Percentiles rank a stretch among this genome's conserved stretches.
Conservation (phyloP, 2,113 vertebrate species). For the Petaurus breviceps region DNA sequence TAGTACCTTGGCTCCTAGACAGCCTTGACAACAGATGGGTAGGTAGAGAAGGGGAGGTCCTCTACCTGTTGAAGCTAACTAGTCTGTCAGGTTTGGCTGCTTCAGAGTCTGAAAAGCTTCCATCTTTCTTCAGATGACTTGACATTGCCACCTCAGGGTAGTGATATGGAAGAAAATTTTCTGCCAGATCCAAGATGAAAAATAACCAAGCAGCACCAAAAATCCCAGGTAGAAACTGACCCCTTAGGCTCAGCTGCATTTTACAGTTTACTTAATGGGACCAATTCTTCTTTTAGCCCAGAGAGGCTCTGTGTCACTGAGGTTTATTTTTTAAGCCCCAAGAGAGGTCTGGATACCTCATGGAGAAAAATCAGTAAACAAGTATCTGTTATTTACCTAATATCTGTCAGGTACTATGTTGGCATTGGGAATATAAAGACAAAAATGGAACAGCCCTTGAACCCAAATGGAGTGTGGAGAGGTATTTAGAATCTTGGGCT, state of each 20-base stretch:
- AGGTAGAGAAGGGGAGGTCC: background rate
- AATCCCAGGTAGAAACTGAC: background rate
- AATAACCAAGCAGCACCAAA: accelerated
- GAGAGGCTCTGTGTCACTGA: background rate
- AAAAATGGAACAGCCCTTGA: background rate
- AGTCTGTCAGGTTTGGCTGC: background rate
- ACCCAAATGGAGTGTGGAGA: background rate
- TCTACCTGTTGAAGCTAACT: background rate
- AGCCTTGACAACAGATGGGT: accelerated
- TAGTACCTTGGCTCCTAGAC: background rate
- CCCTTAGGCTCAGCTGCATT: background rate
- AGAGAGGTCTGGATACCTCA: background rate
- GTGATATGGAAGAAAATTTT: background rate
- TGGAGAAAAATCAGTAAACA: background rate
- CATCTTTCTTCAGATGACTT: background rate
- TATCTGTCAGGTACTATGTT: background rate
- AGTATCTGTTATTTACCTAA: background rate
- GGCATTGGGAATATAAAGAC: background rate
- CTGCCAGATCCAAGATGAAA: background rate
- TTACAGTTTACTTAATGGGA: background rate
- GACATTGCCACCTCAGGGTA: accelerated
- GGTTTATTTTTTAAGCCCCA: background rate
- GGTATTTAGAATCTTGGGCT: background rate
- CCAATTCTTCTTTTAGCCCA: background rate
- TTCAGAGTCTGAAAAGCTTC: background rate